phyloP scores from a whole-genome alignment of 2,888 invertebrate genomes.

The Laspeyria flexula region DNA sequence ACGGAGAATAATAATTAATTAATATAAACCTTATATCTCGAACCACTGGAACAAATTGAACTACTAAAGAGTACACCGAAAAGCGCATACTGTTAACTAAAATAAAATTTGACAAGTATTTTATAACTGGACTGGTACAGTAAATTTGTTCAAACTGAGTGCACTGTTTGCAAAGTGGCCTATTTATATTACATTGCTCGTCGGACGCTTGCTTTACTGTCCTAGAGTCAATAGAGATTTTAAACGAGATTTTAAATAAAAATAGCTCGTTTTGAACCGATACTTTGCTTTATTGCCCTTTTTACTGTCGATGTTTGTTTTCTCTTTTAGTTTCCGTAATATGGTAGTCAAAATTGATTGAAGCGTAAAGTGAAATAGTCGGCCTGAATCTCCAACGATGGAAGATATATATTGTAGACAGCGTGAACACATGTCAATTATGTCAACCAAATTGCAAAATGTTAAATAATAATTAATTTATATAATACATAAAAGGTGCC shows the following conservation, averaged over 20 bases:
- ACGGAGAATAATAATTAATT: too few relatives aligned
- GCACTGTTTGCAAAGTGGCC: constrained; percentile 51
- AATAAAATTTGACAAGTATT: constrained; percentile 30
- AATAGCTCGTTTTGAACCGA: constrained; percentile 21
- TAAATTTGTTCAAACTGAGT: constrained; percentile 48
- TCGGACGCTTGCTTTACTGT: constrained; percentile 33
- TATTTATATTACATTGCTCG: constrained; percentile 42
- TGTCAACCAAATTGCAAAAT: too few relatives aligned
- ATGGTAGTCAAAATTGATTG: background rate
- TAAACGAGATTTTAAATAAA: constrained; percentile 40
- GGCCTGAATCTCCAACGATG: too few relatives aligned
- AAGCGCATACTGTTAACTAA: constrained; percentile 13
- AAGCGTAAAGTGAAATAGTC: too few relatives aligned
- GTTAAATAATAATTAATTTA: too few relatives aligned
- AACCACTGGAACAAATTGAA: background rate
- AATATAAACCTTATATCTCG: background rate
- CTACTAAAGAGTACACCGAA: constrained; percentile 7
- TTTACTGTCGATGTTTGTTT: constrained; percentile 3
- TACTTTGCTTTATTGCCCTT: background rate
- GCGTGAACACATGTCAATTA: too few relatives aligned
- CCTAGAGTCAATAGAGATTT: constrained; percentile 33
- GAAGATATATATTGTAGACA: too few relatives aligned
- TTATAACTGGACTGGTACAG: constrained; percentile 36
- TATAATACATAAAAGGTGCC: too few relatives aligned
- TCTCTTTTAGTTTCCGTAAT: background rate